These are phyloP conservation scores for Molossus alvarezi DNA, from an alignment of 2,797 vertebrate species.

Conservation along the genomic window DNA sequence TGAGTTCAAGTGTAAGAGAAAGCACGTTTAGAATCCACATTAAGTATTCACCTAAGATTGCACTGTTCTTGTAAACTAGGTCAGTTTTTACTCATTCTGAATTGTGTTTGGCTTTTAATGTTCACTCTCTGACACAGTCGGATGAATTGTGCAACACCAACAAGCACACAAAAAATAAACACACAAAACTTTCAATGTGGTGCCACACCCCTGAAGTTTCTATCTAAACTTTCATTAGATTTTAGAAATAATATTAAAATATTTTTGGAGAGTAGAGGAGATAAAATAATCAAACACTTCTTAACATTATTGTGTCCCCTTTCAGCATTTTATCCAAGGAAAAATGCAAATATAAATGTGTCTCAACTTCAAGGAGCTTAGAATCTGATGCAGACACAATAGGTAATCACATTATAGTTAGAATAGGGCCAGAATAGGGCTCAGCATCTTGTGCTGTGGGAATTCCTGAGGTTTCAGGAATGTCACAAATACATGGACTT, in stretches of 20 bases:
- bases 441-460: not conserved
- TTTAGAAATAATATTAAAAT: constrained; percentile 55
- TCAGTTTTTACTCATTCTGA: not conserved
- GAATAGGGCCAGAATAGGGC: accelerated
- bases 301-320: not conserved
- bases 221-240: not conserved
- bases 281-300: not conserved
- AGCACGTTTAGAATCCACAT: not conserved
- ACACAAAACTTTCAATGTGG: not conserved
- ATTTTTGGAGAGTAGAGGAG: not conserved
- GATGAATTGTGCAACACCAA: not conserved
- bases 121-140: not conserved
- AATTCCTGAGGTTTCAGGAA: not conserved
- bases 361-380: not conserved
- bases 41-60: not conserved
- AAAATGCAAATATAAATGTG: not conserved
- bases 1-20: constrained; percentile 1
- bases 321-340: not conserved
- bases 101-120: not conserved
- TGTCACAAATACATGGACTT: not conserved
- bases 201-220: not conserved
- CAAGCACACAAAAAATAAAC: not conserved
- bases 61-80: not conserved
- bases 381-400: not conserved
- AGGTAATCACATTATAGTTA: not conserved